Conservation (phyloP, 2,113 vertebrate genomes). For the Antechinus stuartii region DNA sequence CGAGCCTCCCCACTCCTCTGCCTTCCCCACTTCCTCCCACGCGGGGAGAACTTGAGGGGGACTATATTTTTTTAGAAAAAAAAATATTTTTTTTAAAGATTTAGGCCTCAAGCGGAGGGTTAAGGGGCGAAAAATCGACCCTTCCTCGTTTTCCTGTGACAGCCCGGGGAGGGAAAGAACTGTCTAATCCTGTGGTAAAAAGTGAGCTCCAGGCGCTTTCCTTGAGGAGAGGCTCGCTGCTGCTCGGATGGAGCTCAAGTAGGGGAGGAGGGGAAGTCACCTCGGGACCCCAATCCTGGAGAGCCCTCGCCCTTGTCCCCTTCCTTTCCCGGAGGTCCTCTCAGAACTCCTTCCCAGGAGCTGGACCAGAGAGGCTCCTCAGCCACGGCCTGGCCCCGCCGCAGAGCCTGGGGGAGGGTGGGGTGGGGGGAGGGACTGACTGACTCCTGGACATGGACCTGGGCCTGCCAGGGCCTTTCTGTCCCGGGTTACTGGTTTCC, state of each 20-base stretch:
- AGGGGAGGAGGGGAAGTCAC: neutral
- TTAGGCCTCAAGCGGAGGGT: slow-evolving; percentile 47
- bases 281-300: too few relatives aligned
- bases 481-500: neutral
- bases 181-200: slow-evolving; percentile 76
- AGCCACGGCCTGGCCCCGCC: neutral
- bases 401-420: neutral
- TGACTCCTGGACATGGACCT: neutral
- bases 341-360: neutral
- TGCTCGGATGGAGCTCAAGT: neutral
- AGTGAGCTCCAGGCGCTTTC: neutral
- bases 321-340: neutral
- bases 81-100: slow-evolving; percentile 5
- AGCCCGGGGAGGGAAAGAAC: slow-evolving; percentile 57
- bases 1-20: rapidly evolving
- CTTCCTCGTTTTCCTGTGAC: slow-evolving; percentile 55
- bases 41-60: neutral
- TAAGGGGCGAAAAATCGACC: slow-evolving; percentile 37
- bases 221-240: slow-evolving; percentile 23
- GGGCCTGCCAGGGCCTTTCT: neutral
- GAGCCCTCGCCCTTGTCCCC: neutral
- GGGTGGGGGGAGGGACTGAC: too few relatives aligned
- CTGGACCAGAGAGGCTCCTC: neutral
- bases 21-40: rapidly evolving
- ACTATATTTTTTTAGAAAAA: neutral